Evolutionary conservation across 1,140 invertebrate genomes (phyloP).

Genomic region (Stratiolaelaps scimitus): DNA sequence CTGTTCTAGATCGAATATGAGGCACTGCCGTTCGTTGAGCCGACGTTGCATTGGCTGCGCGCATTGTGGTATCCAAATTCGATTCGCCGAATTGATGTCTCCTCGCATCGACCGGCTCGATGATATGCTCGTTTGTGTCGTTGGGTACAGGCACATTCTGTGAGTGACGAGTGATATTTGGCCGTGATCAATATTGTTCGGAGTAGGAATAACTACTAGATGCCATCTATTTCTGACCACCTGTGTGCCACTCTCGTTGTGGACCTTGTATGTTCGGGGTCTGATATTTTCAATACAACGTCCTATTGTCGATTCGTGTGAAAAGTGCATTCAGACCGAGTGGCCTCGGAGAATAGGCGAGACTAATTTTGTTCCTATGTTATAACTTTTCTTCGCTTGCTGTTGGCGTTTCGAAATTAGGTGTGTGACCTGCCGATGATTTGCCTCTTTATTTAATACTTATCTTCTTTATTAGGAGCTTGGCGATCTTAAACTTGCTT

Average conservation of each 20-base stretch:
- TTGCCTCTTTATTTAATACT: background rate
- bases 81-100: too few relatives aligned
- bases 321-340: background rate
- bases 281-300: too few relatives aligned
- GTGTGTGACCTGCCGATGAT: background rate
- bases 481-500: background rate
- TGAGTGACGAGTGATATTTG: too few relatives aligned
- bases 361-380: background rate
- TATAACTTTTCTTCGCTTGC: background rate
- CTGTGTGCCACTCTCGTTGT: background rate
- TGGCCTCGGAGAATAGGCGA: background rate
- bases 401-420: background rate
- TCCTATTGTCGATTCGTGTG: background rate
- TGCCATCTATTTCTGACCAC: background rate
- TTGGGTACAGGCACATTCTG: too few relatives aligned
- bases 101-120: too few relatives aligned
- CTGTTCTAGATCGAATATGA: too few relatives aligned
- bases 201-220: background rate
- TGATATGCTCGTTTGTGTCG: too few relatives aligned
- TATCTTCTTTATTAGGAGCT: background rate
- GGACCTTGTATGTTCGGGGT: background rate
- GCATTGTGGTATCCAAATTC: too few relatives aligned
- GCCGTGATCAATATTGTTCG: too few relatives aligned
- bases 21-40: too few relatives aligned
- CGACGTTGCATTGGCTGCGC: too few relatives aligned